These are phyloP conservation scores for Rhegmatorhina hoffmannsi DNA, from an alignment of 2,113 vertebrate genomes.

Conservation along the genomic window DNA sequence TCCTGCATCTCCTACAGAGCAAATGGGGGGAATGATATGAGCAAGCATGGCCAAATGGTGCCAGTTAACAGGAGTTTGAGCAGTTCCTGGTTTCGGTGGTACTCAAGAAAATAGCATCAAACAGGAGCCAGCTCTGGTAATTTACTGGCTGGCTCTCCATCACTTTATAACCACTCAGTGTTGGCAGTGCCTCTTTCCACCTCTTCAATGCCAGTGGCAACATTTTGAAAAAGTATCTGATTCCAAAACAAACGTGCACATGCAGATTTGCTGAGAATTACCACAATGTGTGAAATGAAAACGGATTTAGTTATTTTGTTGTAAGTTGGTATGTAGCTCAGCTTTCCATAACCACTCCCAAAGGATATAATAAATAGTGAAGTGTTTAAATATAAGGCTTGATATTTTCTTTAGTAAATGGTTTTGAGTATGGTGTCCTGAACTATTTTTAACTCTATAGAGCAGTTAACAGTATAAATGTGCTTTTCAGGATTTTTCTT, in stretches of 20 bases:
- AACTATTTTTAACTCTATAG: not conserved
- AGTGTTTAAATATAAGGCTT: constrained; percentile 12
- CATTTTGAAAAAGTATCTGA: not conserved
- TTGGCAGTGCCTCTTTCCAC: not conserved
- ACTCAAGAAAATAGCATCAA: not conserved
- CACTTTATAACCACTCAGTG: rapidly evolving
- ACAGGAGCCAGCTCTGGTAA: not conserved
- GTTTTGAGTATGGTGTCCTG: not conserved
- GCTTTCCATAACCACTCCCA: not conserved
- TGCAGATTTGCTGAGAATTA: constrained; percentile 7
- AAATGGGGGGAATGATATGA: not conserved
- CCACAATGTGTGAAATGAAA: not conserved
- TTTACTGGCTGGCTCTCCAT: not conserved
- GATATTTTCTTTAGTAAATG: constrained; percentile 28
- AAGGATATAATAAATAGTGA: constrained; percentile 16
- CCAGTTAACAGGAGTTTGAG: not conserved
- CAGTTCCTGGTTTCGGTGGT: not conserved
- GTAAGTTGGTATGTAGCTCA: not conserved
- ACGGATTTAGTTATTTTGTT: constrained; percentile 30
- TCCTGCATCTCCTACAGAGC: not conserved
- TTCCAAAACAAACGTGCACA: not conserved
- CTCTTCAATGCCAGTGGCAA: not conserved
- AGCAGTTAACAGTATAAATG: not conserved
- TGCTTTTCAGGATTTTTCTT: not conserved
- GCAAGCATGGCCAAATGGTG: not conserved